Conservation (phyloP, 2,797 vertebrate genomes). For the Chaenodraco wilsoni region DNA sequence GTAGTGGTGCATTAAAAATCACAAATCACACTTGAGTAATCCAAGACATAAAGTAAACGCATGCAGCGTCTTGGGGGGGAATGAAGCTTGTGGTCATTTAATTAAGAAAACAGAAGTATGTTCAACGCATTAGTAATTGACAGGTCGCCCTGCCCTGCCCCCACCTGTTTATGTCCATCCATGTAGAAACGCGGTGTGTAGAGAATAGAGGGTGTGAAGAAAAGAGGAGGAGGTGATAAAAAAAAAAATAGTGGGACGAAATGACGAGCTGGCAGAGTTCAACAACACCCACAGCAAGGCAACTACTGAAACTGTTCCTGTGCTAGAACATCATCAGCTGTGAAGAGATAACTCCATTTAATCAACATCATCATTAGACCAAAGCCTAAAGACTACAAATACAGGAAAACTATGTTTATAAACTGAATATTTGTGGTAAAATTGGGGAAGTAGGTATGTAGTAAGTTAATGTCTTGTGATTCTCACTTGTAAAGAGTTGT, state of each 20-base stretch:
- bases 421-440: background rate
- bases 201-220: constrained; percentile 34
- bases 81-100: constrained; percentile 13
- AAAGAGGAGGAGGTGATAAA: constrained; percentile 4
- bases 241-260: constrained; percentile 17
- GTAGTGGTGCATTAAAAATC: constrained; percentile 16
- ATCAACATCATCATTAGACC: background rate
- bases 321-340: background rate
- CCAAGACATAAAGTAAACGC: constrained; percentile 13
- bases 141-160: constrained; percentile 22
- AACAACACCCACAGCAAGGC: background rate
- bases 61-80: background rate
- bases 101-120: constrained; percentile 37
- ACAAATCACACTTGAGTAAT: constrained; percentile 7
- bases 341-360: background rate
- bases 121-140: constrained; percentile 39
- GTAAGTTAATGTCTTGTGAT: background rate
- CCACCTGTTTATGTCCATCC: constrained; percentile 28
- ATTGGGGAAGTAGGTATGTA: no score
- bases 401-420: background rate
- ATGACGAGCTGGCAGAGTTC: constrained; percentile 10
- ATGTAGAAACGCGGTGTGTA: constrained; percentile 30
- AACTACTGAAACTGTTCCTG: background rate
- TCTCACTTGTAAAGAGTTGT: background rate
- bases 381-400: background rate